These are phyloP conservation scores for Petrophora chlorosata DNA, from an alignment of 2,888 invertebrate species.

Conservation along the genomic window DNA sequence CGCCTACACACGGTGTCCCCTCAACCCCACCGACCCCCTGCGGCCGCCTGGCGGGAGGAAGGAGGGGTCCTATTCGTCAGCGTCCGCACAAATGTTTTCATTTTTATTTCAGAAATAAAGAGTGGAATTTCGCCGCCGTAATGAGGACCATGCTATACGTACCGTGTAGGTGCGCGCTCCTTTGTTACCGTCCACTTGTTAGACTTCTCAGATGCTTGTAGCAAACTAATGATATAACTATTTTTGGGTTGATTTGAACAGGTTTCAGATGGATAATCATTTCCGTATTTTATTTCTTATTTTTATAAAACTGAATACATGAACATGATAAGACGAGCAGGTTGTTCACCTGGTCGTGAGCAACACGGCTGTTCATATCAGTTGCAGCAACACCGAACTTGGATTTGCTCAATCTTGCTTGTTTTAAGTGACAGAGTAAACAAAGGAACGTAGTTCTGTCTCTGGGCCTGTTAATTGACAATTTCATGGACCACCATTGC, in stretches of 20 bases:
- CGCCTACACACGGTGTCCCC: slow-evolving; percentile 28
- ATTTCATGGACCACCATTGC: too few species aligned
- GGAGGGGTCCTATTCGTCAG: slow-evolving; percentile 64
- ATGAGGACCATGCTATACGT: slow-evolving; percentile 49
- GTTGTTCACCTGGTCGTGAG: too few species aligned
- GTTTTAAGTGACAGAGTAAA: too few species aligned
- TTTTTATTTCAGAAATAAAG: slow-evolving; percentile 82
- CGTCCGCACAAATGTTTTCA: slow-evolving; percentile 78
- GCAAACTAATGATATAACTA: slow-evolving; percentile 5
- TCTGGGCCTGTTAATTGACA: too few species aligned
- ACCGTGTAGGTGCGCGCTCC: background rate
- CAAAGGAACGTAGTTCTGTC: too few species aligned
- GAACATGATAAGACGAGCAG: too few species aligned
- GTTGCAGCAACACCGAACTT: too few species aligned
- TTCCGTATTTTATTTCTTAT: background rate
- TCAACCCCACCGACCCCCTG: slow-evolving; percentile 21
- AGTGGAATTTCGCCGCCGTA: slow-evolving; percentile 66
- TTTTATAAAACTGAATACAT: too few species aligned
- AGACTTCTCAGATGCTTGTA: slow-evolving; percentile 15
- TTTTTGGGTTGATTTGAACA: slow-evolving; percentile 1
- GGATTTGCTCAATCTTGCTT: too few species aligned
- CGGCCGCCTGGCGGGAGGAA: slow-evolving; percentile 25
- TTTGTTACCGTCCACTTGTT: slow-evolving; percentile 15
- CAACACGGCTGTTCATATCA: too few species aligned
- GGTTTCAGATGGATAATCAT: too few species aligned